Evolutionary conservation across 2,888 invertebrate genomes (phyloP), one percentile per base, ranked within the genome.

Genomic region (Sminthurides aquaticus): DNA sequence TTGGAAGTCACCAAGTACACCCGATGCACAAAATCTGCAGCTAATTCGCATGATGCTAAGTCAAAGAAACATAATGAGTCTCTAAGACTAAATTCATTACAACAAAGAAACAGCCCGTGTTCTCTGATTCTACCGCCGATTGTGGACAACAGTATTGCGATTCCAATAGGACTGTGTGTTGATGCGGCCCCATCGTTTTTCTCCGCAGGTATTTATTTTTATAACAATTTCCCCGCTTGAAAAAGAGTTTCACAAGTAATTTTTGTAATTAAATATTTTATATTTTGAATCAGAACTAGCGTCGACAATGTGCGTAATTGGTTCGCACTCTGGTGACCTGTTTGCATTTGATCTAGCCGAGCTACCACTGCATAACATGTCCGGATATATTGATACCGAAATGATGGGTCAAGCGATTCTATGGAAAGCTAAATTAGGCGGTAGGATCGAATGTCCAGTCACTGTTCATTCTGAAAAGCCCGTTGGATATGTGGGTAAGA

Each of bases 141-240:
- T 29, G 55, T 29, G 18, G 25, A 11, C 1, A 49, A 60, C 3
- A 24, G 49, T 18, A 20, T 25, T 2, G 26, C n/a, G 5, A 27
- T 65, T 57, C 55, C 62, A 1, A 43, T 70, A 25, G 67, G 66
- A 18, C 60, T 68, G 11, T 67, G 68, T 22, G 68, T 68, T 0
- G 70, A 68, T 56, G 64, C 68, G n/a, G 60, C 64, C 0, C 62
- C 67, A 15, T 43, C 64, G 18, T 29, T 60, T 20, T 48, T 43
- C 34, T 11, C 26, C 1, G 20, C 26, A 22, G 34, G 60, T 34
- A 29, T n/a, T n/a, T n/a, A n/a, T n/a, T n/a, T n/a, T n/a, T n/a
- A n/a, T n/a, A n/a, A n/a, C n/a, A n/a, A n/a, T n/a, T n/a, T n/a
- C n/a, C n/a, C n/a, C n/a, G n/a, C n/a, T n/a, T n/a, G n/a, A n/a